Evolutionary conservation across 2,888 invertebrate species (phyloP).

Genomic region (Acleris sparsana): DNA sequence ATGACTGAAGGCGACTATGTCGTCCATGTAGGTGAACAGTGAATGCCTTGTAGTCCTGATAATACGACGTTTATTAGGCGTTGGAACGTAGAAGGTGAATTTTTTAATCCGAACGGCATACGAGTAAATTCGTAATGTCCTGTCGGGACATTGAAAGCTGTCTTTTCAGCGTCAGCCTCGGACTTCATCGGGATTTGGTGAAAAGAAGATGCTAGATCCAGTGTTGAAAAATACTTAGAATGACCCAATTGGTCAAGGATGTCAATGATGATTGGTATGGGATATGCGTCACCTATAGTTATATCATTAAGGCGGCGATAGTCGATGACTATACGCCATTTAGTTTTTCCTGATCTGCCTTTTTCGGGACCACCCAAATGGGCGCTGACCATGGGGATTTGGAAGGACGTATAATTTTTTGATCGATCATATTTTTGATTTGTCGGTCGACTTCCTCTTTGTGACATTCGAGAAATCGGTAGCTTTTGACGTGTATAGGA

Average conservation of each 20-base stretch:
- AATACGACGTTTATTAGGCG: constrained; percentile 32
- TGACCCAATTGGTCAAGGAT: constrained; percentile 10
- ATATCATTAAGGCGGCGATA: not conserved
- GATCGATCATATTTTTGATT: not conserved
- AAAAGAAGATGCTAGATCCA: not conserved
- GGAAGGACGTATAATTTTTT: not conserved
- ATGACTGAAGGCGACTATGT: constrained; percentile 13
- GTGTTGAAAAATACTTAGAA: constrained; percentile 32
- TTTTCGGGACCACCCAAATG: not conserved
- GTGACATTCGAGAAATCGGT: not conserved
- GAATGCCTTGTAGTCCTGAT: constrained; percentile 13
- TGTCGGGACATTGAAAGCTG: constrained; percentile 38
- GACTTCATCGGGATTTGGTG: too few species aligned
- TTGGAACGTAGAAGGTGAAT: constrained; percentile 47
- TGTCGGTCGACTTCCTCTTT: not conserved
- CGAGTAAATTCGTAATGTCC: constrained; percentile 41
- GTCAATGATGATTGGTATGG: constrained; percentile 36
- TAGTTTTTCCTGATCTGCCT: not conserved
- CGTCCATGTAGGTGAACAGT: constrained; percentile 48
- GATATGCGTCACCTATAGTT: constrained; percentile 11
- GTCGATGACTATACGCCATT: not conserved
- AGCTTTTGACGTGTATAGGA: not conserved
- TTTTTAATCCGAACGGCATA: constrained; percentile 43
- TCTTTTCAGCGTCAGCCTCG: constrained; percentile 33
- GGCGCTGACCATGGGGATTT: not conserved